Conservation (phyloP, 2,888 invertebrate species). For the Tetragonula carbonaria region DNA sequence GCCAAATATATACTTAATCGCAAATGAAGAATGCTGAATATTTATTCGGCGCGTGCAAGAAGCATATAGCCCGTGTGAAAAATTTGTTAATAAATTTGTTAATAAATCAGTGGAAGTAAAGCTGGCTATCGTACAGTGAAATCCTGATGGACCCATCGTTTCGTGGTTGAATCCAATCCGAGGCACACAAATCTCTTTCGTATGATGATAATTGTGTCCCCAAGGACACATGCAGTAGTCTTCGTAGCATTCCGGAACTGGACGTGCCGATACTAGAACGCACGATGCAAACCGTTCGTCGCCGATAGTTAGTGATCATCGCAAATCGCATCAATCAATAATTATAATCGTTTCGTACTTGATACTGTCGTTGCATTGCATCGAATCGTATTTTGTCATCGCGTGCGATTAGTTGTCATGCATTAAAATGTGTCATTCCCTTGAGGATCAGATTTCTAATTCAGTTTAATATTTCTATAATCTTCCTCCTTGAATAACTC, state of each 20-base stretch:
- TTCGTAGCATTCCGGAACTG: constrained; percentile 83
- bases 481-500: neutral
- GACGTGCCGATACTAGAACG: constrained; percentile 81
- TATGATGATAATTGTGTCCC: constrained; percentile 81
- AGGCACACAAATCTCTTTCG: constrained; percentile 81
- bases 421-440: constrained; percentile 2
- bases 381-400: constrained; percentile 18
- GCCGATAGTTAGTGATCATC: constrained; percentile 53
- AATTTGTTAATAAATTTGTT: constrained; percentile 35
- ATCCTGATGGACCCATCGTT: constrained; percentile 84
- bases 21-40: neutral
- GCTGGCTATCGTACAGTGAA: constrained; percentile 79
- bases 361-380: constrained; percentile 6
- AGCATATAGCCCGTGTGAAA: constrained; percentile 3
- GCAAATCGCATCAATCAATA: constrained; percentile 4
- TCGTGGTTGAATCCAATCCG: constrained; percentile 78
- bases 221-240: constrained; percentile 84
- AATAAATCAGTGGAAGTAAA: constrained; percentile 41
- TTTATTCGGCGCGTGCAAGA: constrained; percentile 9
- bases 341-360: constrained; percentile 17
- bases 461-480: neutral
- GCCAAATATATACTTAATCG: neutral
- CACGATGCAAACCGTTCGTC: constrained; percentile 66
- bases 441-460: neutral
- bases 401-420: constrained; percentile 59